Conservation (phyloP, 53 echinoderm and acorn worm species). For the Temnopleurus reevesii region DNA sequence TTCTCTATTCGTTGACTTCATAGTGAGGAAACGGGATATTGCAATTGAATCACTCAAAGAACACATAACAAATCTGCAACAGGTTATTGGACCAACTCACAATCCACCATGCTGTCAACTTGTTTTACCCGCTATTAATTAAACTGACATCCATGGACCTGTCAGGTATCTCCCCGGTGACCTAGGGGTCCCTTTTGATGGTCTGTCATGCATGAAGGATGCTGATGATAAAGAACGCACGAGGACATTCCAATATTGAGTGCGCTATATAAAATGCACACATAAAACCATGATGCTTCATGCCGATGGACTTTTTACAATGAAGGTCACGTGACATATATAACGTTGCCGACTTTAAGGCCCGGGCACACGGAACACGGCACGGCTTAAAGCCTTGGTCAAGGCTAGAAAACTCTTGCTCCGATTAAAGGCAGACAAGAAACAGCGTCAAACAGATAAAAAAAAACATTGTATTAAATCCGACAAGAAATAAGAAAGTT, state of each 20-base stretch:
- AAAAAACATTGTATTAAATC: too few species aligned
- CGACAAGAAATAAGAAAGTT: too few species aligned
- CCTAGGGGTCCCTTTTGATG: background rate
- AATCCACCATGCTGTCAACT: background rate
- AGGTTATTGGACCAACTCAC: background rate
- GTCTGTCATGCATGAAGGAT: background rate
- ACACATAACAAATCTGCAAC: too few species aligned
- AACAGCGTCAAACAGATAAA: too few species aligned
- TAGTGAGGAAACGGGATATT: too few species aligned
- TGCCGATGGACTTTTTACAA: background rate
- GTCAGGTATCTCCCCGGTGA: background rate
- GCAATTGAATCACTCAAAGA: too few species aligned
- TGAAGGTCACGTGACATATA: slow-evolving; percentile 10
- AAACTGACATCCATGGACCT: background rate
- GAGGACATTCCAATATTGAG: background rate
- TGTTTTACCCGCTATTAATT: background rate
- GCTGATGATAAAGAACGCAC: background rate
- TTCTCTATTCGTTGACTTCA: too few species aligned
- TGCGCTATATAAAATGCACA: background rate
- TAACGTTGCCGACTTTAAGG: background rate
- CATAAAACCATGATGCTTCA: slow-evolving; percentile 5
- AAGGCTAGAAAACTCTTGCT: too few species aligned
- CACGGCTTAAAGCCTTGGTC: too few species aligned
- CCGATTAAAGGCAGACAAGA: too few species aligned
- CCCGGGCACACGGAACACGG: too few species aligned